Evolutionary conservation across 2,888 invertebrate genomes (phyloP).

Genomic region (Hermaeophaga mercurialis): DNA sequence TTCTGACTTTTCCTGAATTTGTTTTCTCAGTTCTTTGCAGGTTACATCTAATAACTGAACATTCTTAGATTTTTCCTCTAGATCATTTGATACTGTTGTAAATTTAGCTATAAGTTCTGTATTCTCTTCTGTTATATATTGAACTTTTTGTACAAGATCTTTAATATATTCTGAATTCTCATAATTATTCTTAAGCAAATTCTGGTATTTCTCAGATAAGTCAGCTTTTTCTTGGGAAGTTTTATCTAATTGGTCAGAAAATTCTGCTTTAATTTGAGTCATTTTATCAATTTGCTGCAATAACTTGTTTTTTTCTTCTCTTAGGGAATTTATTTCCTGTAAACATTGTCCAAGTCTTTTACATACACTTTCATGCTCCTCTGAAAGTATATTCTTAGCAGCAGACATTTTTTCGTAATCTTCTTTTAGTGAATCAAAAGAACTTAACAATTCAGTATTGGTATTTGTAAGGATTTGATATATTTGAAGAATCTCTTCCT

Average conservation of each 20-base stretch:
- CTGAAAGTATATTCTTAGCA: background rate
- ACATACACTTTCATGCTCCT: background rate
- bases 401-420: background rate
- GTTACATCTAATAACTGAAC: constrained; percentile 21
- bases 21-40: constrained; percentile 19
- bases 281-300: constrained; percentile 30
- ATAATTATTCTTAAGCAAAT: constrained; percentile 26
- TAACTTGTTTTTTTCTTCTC: constrained; percentile 28
- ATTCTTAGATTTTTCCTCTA: constrained; percentile 27
- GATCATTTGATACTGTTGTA: constrained; percentile 19
- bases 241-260: constrained; percentile 33
- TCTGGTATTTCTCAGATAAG: constrained; percentile 8
- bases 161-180: constrained; percentile 25
- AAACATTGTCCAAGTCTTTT: background rate
- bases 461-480: constrained; percentile 14
- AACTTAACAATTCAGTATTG: background rate
- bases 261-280: constrained; percentile 29
- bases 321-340: constrained; percentile 7
- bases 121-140: constrained; percentile 24
- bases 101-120: constrained; percentile 16
- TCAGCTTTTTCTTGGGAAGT: constrained; percentile 31
- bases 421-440: background rate
- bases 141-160: constrained; percentile 23
- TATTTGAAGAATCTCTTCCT: constrained; percentile 15
- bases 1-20: constrained; percentile 28